These are phyloP conservation scores for Hemiprocne comata DNA, from an alignment of 2,113 vertebrate genomes.

Conservation along the genomic window DNA sequence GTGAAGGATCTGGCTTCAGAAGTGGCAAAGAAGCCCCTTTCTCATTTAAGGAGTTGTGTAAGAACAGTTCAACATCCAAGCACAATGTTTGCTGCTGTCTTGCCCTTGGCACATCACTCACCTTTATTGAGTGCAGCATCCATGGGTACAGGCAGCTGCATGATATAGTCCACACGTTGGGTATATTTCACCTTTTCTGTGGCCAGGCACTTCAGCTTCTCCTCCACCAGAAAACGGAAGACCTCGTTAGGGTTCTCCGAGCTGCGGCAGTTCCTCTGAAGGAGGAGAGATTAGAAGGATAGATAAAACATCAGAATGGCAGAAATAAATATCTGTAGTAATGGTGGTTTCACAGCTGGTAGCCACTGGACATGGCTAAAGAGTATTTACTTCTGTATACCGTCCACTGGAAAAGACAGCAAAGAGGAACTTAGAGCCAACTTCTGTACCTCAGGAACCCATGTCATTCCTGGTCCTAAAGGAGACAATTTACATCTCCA, in stretches of 20 bases:
- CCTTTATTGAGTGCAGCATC: conserved; percentile 97
- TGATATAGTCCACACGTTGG: conserved; percentile 95
- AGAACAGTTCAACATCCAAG: background rate
- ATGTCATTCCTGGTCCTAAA: background rate
- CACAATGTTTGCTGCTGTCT: background rate
- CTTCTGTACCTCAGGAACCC: background rate
- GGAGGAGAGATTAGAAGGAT: background rate
- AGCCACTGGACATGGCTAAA: background rate
- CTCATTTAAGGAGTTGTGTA: background rate
- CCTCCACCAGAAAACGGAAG: conserved; percentile 96
- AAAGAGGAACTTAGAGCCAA: background rate
- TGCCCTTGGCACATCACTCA: conserved; percentile 34
- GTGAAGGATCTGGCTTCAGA: background rate
- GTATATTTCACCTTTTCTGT: conserved; percentile 98
- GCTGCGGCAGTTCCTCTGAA: conserved; percentile 95
- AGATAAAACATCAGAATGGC: background rate
- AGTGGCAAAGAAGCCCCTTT: background rate
- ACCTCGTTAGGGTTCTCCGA: conserved; percentile 95
- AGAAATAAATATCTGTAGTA: background rate
- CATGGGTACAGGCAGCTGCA: conserved; percentile 96
- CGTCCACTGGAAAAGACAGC: background rate
- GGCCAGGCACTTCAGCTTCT: conserved; percentile 95
- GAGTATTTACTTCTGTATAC: background rate
- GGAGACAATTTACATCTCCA: background rate
- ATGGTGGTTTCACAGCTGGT: background rate